These are phyloP conservation scores for Drosophila putrida DNA, from an alignment of 2,888 invertebrate genomes.

Conservation along the genomic window DNA sequence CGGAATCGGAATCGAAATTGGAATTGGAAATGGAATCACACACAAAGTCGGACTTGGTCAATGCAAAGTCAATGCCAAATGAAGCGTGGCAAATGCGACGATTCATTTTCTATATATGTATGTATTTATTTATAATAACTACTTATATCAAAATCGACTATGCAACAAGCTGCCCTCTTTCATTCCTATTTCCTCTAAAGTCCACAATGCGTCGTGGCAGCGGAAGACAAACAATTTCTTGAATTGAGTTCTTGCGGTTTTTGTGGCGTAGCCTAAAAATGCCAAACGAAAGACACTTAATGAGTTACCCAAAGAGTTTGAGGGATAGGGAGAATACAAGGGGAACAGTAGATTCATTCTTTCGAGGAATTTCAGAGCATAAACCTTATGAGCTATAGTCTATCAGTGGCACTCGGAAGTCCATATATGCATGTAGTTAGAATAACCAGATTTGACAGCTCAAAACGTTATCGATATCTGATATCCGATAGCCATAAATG, in stretches of 20 bases:
- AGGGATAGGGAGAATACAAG: not conserved
- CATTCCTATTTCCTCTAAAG: not conserved
- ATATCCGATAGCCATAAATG: conserved; percentile 44
- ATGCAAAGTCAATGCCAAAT: conserved; percentile 36
- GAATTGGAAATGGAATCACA: conserved; percentile 14
- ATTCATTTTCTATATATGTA: conserved; percentile 56
- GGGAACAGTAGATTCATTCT: conserved; percentile 2
- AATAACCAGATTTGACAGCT: conserved; percentile 8
- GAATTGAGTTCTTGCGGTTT: conserved; percentile 82
- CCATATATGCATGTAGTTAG: conserved; percentile 49
- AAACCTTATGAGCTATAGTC: conserved; percentile 22
- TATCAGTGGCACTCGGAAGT: conserved; percentile 42
- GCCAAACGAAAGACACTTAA: conserved; percentile 38
- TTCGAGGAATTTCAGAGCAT: conserved; percentile 37
- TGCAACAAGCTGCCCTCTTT: conserved; percentile 33
- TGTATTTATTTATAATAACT: not conserved
- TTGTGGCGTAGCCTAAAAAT: conserved; percentile 76
- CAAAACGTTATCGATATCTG: conserved; percentile 48
- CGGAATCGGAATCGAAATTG: conserved; percentile 1
- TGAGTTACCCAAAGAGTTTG: not conserved
- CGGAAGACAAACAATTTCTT: conserved; percentile 79
- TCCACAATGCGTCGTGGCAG: conserved; percentile 53
- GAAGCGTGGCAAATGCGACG: conserved; percentile 68
- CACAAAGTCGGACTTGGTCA: conserved; percentile 12
- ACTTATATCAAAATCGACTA: conserved; percentile 27